Conservation (phyloP, 2,888 invertebrate species). For the Sinohyriopsis cumingii region DNA sequence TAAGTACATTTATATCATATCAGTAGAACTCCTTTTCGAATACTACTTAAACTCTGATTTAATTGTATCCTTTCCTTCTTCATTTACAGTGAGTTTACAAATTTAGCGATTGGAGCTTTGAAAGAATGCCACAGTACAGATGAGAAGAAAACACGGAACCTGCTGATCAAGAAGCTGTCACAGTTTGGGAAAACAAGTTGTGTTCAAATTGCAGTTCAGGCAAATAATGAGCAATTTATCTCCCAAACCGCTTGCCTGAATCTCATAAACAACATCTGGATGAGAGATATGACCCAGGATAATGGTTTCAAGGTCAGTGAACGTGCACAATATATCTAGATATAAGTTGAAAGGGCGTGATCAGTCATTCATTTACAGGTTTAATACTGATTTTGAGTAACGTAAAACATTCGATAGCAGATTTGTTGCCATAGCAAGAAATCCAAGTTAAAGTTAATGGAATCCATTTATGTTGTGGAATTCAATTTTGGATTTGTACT, state of each 20-base stretch:
- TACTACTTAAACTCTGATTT: no score
- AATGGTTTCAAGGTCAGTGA: conserved; percentile 47
- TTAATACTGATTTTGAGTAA: no score
- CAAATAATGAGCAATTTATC: conserved; percentile 71
- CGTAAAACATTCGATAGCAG: no score
- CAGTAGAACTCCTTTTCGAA: no score
- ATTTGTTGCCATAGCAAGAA: no score
- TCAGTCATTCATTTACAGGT: no score
- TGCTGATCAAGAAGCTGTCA: conserved; percentile 63
- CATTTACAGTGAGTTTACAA: conserved; percentile 65
- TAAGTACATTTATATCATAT: no score
- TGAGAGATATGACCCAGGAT: conserved; percentile 66
- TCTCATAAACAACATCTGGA: conserved; percentile 70
- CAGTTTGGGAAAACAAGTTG: conserved; percentile 68
- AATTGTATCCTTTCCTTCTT: conserved; percentile 22
- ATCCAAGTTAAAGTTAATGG: no score
- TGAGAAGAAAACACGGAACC: conserved; percentile 63
- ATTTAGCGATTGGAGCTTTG: conserved; percentile 68
- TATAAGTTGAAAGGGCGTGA: no score
- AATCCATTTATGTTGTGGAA: no score
- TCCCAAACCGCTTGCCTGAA: conserved; percentile 71
- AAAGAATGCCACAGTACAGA: conserved; percentile 68
- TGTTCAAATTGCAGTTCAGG: conserved; percentile 67
- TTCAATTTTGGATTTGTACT: no score
- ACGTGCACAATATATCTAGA: no score